Conservation (phyloP, 2,888 invertebrate genomes). For the Conomelus anceps region DNA sequence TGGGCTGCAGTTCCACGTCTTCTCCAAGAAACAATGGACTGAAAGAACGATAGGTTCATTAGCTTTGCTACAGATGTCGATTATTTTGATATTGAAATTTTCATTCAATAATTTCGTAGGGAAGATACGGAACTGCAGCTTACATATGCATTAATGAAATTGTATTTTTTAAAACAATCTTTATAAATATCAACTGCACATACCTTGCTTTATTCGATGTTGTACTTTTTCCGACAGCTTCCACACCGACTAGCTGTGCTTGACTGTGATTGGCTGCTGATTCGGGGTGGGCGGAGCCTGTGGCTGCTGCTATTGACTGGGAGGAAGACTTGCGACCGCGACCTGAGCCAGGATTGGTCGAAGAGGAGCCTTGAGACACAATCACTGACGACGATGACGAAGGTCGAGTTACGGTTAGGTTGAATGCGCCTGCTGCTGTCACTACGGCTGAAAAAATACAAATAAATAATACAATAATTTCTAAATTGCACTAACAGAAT, state of each 20-base stretch:
- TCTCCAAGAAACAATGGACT: too few relatives aligned
- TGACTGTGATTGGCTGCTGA: not conserved
- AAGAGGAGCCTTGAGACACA: too few relatives aligned
- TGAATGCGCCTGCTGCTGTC: not conserved
- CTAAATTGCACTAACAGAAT: too few relatives aligned
- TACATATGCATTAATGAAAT: too few relatives aligned
- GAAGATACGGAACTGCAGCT: too few relatives aligned
- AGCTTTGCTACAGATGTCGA: too few relatives aligned
- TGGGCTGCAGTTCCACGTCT: too few relatives aligned
- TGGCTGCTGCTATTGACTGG: not conserved
- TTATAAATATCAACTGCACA: not conserved
- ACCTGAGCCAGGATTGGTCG: not conserved
- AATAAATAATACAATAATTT: not conserved
- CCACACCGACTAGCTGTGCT: not conserved
- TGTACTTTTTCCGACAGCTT: not conserved
- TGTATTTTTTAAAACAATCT: not conserved
- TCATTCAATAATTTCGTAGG: too few relatives aligned
- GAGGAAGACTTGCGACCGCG: not conserved
- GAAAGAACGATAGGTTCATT: too few relatives aligned
- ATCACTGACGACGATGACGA: not conserved
- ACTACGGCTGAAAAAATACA: not conserved
- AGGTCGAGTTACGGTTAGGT: not conserved
- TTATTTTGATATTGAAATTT: too few relatives aligned
- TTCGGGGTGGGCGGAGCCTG: too few relatives aligned
- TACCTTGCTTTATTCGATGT: not conserved